Evolutionary conservation across 2,888 invertebrate genomes (phyloP), one percentile per base, ranked within the genome.

Genomic region (Philopedon plagiatum): DNA sequence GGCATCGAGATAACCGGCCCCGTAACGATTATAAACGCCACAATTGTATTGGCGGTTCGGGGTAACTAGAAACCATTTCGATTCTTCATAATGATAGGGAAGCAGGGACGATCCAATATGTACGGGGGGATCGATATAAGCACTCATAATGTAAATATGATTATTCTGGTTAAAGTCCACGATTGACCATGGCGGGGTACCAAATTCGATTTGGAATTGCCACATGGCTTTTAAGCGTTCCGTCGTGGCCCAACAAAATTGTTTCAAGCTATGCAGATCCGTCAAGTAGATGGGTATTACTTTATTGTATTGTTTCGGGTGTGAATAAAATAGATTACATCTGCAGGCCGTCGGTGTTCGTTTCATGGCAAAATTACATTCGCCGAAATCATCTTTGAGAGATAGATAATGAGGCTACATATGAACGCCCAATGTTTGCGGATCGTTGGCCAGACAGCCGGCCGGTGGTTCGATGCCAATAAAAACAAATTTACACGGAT

Each of bases 311-410:
- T 15, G 39, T 39, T 39, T 39, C n/a, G 39, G 39, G 39, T 39
- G 39, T 2, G 39, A 39, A 15, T 39, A 39, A 39, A 13, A 39
- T 15, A 39, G n/a, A 15, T 39, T 13, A 15, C 39, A n/a, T 13
- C 13, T 13, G 1, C 5, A 5, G n/a, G 5, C 5, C 13, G 39
- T 5, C 1, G 1, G 1, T 2, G 13, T 13, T 3, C 39, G 39
- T 39, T 5, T 39, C 39, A 39, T 39, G 13, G 39, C 39, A 39
- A 39, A 39, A 39, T 39, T 39, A 39, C 39, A 39, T 39, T 39
- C 39, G 13, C 39, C 39, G 13, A 39, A 39, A 39, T 39, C 39
- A 15, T 39, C 39, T 15, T 1, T 39, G 2, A 39, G 13, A 5
- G 39, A 1, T 13, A 39, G 13, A 39, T 39, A 39, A 39, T 39